Evolutionary conservation across 2,113 vertebrate genomes (phyloP).

Genomic region (Actinemys pallida): DNA sequence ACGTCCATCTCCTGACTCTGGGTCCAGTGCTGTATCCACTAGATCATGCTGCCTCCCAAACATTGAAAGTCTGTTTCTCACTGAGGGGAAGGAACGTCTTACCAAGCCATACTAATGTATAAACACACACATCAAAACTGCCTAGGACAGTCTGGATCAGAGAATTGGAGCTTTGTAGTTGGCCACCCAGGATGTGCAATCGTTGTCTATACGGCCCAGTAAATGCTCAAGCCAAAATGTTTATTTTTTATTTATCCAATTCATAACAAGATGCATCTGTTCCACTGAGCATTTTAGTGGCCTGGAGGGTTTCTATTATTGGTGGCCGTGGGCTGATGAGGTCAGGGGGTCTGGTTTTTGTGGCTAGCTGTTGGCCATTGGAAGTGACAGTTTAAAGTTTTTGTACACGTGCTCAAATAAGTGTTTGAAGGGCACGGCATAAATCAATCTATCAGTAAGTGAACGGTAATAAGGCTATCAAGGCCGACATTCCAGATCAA

Average conservation of each 20-base stretch:
- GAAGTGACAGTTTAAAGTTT: constrained; percentile 63
- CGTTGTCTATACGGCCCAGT: constrained; percentile 19
- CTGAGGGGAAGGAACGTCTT: accelerated
- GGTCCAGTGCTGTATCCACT: not conserved
- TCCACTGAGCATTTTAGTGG: constrained; percentile 65
- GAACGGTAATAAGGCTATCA: constrained; percentile 54
- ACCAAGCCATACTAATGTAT: not conserved
- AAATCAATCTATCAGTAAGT: constrained; percentile 63
- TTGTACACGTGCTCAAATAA: constrained; percentile 64
- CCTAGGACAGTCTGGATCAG: not conserved
- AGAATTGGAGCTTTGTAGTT: constrained; percentile 2
- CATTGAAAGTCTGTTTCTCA: not conserved
- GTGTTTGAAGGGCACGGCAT: constrained; percentile 59
- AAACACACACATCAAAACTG: not conserved
- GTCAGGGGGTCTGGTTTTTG: constrained; percentile 70
- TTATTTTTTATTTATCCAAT: constrained; percentile 67
- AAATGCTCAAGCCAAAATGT: constrained; percentile 37
- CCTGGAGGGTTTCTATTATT: constrained; percentile 69
- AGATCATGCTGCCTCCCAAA: not conserved
- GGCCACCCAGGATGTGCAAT: not conserved
- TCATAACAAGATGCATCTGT: constrained; percentile 69
- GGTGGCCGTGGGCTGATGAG: constrained; percentile 52
- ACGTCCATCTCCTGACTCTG: not conserved
- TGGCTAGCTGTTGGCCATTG: constrained; percentile 73
- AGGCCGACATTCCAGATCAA: constrained; percentile 33